Conservation (phyloP, 2,888 invertebrate species). For the Eupithecia dodoneata region DNA sequence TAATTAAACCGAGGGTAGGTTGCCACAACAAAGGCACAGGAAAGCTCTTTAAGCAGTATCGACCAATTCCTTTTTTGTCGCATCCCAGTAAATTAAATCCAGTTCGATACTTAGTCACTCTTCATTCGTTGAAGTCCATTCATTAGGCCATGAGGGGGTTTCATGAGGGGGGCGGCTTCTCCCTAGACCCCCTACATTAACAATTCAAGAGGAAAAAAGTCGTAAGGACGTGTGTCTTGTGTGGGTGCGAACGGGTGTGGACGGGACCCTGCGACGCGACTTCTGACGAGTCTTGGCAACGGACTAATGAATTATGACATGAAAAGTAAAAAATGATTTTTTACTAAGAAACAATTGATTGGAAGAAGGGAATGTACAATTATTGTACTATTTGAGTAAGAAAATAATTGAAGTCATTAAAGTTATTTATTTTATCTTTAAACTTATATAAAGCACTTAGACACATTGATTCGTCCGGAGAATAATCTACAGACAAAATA, state of each 20-base stretch:
- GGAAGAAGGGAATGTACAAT: no score
- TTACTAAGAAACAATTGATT: no score
- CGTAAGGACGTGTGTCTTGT: constrained; percentile 51
- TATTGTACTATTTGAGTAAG: no score
- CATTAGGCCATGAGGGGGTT: constrained; percentile 47
- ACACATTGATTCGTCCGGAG: no score
- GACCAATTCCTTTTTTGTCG: constrained; percentile 33
- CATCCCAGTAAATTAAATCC: constrained; percentile 46
- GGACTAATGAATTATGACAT: background rate
- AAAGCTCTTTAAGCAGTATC: constrained; percentile 28
- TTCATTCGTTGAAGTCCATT: constrained; percentile 61
- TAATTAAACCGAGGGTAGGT: background rate
- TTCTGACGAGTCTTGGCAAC: background rate
- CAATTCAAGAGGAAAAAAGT: constrained; percentile 62
- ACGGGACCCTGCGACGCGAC: background rate
- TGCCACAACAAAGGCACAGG: constrained; percentile 19
- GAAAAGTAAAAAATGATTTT: no score
- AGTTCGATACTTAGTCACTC: constrained; percentile 47
- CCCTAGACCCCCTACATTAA: constrained; percentile 57
- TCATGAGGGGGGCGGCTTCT: constrained; percentile 46
- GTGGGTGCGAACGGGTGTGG: constrained; percentile 18
- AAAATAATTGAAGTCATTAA: no score
- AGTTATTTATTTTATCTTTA: no score
- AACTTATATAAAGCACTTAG: no score
- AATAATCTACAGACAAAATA: no score